Evolutionary conservation across 64 coral and sea anemone species (phyloP).

Genomic region (Actinia equina): DNA sequence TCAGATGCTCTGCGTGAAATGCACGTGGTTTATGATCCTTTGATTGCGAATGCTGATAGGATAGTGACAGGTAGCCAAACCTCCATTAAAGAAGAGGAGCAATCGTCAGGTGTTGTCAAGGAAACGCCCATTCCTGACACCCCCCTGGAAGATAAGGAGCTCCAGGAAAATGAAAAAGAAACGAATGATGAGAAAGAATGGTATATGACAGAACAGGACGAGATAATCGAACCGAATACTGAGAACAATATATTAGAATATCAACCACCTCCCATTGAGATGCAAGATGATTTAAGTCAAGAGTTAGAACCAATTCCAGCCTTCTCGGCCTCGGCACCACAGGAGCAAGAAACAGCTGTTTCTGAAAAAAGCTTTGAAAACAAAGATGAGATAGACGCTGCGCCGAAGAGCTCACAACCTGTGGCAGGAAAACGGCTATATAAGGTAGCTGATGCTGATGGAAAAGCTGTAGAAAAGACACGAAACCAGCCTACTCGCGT

Average conservation of each 20-base stretch:
- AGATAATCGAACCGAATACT: neutral
- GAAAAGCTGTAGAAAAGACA: neutral
- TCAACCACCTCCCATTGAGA: neutral
- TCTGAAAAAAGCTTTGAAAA: neutral
- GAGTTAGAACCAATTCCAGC: neutral
- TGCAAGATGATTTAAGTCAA: neutral
- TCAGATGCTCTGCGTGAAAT: constrained; percentile 1
- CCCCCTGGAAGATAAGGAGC: neutral
- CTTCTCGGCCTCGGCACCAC: neutral
- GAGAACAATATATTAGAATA: neutral
- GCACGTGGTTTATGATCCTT: constrained; percentile 10
- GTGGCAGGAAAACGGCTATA: neutral
- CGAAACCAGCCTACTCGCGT: constrained; percentile 15
- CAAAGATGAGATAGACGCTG: neutral
- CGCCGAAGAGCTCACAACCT: neutral
- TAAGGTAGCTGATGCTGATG: neutral
- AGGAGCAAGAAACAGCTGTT: neutral
- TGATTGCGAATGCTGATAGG: neutral
- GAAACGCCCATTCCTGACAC: neutral
- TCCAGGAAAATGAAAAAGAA: neutral
- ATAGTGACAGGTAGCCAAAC: neutral
- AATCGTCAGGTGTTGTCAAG: neutral
- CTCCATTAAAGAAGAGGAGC: neutral
- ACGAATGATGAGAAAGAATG: neutral
- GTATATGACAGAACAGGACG: neutral